Evolutionary conservation across 2,797 vertebrate genomes (phyloP), one percentile per base, ranked within the genome.

Genomic region (Halcyon badia): DNA sequence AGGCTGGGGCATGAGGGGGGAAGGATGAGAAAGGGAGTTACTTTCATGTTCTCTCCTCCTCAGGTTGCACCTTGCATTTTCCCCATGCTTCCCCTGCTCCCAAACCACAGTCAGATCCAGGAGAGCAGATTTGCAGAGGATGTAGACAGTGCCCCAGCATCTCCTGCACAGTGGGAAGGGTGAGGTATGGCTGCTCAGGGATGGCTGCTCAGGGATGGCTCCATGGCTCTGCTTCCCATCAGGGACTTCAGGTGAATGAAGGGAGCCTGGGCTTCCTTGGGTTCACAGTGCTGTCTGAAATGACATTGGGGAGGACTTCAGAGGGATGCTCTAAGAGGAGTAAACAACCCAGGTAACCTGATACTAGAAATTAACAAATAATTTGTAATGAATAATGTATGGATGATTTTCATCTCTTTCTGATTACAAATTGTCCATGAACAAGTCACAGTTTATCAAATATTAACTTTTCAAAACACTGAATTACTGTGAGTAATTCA

Each of bases 111-210:
- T 6, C 16, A 42, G 6, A 4, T 28, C 8, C 1, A 1, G n/a
- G 10, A 31, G 8, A 46, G 1, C 7, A 14, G 17, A 6, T 20
- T 5, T 62, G 48, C 33, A 26, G 22, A 30, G 30, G 4, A 5
- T 57, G 30, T 30, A 65, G 31, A 1, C 37, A 2, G 62, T 35
- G 46, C 11, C 22, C 4, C 15, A 49, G 28, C 33, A 3, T 17
- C 0, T 0, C 31, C 18, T 0, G 1, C 3, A 7, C 42, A 6
- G 3, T 0, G 0, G 28, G 19, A 58, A 42, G 11, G 51, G 46
- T 0, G 1, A 49, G 15, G 5, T 14, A 21, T 0, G 1, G 22
- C 39, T 46, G 2, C 4, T 5, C 9, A 48, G 18, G 4, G 16
- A 21, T 0, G 1, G 22, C 39, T 46, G 2, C 3, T 4, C 9